Conservation (phyloP, 1,140 invertebrate genomes). For the Drosophila sechellia region DNA sequence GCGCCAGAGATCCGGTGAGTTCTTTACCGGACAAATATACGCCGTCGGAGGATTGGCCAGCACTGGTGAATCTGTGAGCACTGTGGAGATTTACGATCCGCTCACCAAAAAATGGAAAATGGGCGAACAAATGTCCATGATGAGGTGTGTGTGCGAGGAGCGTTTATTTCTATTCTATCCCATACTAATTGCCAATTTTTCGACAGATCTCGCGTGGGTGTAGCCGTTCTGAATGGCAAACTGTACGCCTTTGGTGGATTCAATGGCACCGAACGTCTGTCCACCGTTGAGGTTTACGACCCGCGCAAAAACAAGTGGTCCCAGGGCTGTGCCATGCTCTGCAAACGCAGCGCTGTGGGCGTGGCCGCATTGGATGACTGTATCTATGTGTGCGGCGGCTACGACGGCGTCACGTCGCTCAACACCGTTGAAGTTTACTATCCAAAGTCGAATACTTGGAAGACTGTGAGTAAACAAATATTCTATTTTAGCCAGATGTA, state of each 20-base stretch:
- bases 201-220: slow-evolving; percentile 90
- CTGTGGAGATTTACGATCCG: slow-evolving; percentile 95
- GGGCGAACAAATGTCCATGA: slow-evolving; percentile 94
- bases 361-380: slow-evolving; percentile 92
- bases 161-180: too few relatives aligned
- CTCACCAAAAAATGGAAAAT: slow-evolving; percentile 89
- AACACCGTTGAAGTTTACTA: slow-evolving; percentile 94
- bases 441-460: slow-evolving; percentile 91
- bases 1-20: slow-evolving; percentile 91
- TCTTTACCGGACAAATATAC: slow-evolving; percentile 92
- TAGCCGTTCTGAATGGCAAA: slow-evolving; percentile 91
- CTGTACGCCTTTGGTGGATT: slow-evolving; percentile 92
- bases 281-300: slow-evolving; percentile 95
- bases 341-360: slow-evolving; percentile 92
- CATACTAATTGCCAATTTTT: not conserved
- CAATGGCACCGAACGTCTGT: slow-evolving; percentile 92
- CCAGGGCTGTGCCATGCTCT: slow-evolving; percentile 92
- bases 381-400: slow-evolving; percentile 95
- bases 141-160: slow-evolving; percentile 84
- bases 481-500: not conserved
- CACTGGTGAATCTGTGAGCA: slow-evolving; percentile 93
- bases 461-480: slow-evolving; percentile 84
- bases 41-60: slow-evolving; percentile 95
- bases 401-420: slow-evolving; percentile 94
- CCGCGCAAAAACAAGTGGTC: slow-evolving; percentile 90